Base-by-base conservation (phyloP, 2,113 vertebrate genomes). In the Siniperca chuatsi region DNA sequence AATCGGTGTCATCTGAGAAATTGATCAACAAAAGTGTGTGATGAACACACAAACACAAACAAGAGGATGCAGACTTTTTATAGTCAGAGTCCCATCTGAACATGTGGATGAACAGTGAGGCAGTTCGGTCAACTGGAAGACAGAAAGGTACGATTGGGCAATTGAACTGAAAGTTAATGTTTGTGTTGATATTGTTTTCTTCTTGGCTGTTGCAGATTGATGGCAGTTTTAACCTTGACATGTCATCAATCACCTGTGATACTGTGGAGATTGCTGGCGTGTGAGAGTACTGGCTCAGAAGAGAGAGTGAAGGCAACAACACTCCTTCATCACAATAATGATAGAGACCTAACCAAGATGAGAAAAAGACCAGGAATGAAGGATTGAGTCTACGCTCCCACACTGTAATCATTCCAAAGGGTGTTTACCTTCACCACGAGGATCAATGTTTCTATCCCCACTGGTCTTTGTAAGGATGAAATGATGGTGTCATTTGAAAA, bases 211-310 rank as follows among this genome's bases (percentile, higher is more conserved):
- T 67, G 72, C 77, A 58, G 87, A 80, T 50, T 60, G 69, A 80
- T 81, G 67, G 75, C 71, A 52, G 74, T 67, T 85, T 83, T 67
- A 65, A 72, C 58, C 82, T 42, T 58, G 88, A 64, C 46, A 23
- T 42, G 40, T 75, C 86, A 89, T 91, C 87, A 67, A 61, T 92
- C 84, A 79, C 65, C 65, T 48, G 57, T 29, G 71, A 79, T 57
- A 44, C 25, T 33, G 64, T 67, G 55, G 70, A 75, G 78, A 86
- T 78, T 78, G 29, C 65, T 11, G 35, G 55, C 15, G 15, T 21
- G 50, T 65, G 37, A 21, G 60, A 74, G 75, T 33, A 61, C 12
- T 55, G 61, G 29, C 71, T 79, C 16, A 23, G 46, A 71, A 44
- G 62, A 73, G 75, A 78, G 67, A 80, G 60, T 16, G 70, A 77